Evolutionary conservation across 2,797 vertebrate genomes (phyloP).

Genomic region (Myotis myotis): DNA sequence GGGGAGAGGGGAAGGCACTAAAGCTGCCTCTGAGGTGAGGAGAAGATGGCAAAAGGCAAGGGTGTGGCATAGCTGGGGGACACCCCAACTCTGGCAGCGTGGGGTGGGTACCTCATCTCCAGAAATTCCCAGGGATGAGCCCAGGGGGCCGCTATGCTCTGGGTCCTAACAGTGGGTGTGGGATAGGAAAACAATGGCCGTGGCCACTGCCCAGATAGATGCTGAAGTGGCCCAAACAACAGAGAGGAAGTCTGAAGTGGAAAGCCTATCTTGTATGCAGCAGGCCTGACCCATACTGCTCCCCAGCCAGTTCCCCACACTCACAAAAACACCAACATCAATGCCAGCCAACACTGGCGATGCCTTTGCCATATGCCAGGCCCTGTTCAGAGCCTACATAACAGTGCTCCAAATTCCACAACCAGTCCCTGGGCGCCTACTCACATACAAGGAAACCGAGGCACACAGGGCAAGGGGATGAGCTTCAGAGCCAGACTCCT

Average conservation of each 20-base stretch:
- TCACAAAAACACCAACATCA: background rate
- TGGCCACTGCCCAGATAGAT: background rate
- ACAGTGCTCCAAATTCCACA: background rate
- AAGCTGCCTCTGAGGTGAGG: background rate
- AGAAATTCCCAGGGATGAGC: background rate
- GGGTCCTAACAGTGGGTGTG: background rate
- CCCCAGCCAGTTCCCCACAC: background rate
- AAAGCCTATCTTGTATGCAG: background rate
- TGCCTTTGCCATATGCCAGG: background rate
- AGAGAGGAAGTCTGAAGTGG: background rate
- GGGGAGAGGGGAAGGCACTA: background rate
- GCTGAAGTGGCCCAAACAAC: background rate
- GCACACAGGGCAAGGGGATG: background rate
- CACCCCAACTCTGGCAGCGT: background rate
- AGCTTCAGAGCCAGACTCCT: background rate
- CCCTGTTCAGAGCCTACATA: background rate
- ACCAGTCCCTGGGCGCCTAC: no score
- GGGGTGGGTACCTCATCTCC: background rate
- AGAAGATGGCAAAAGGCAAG: background rate
- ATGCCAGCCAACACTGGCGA: background rate
- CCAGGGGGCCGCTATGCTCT: background rate
- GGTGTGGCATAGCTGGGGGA: background rate
- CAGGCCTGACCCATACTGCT: background rate
- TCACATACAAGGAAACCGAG: background rate
- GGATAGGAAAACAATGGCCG: background rate